A percentile compares a stretch with the other conserved stretches of the same genome.
phyloP scores from a whole-genome alignment of 2,888 invertebrate genomes.

The Nematopogon swammerdamellus region DNA sequence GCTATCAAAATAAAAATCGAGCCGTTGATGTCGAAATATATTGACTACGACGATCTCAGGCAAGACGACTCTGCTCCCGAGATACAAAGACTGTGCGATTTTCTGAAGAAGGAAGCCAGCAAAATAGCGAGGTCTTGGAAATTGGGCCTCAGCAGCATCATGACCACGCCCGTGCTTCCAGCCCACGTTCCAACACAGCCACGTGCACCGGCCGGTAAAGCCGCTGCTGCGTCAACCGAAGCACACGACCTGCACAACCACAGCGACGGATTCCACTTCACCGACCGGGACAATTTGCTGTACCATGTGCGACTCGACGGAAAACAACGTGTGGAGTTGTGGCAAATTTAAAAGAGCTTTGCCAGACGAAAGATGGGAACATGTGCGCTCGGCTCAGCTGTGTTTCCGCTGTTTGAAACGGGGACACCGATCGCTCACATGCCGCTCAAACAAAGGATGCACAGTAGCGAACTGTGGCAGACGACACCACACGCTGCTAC shows the following conservation, averaged over 20 bases:
- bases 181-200: not conserved
- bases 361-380: not conserved
- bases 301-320: not conserved
- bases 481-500: conserved; percentile 6
- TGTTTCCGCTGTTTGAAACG: conserved; percentile 6
- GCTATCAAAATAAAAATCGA: not conserved
- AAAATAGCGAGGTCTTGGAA: not conserved
- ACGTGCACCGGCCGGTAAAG: not conserved
- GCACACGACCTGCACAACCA: not conserved
- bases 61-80: not conserved
- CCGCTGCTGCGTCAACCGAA: not conserved
- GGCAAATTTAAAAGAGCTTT: not conserved
- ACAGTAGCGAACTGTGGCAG: conserved; percentile 3
- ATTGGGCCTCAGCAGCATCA: too few species aligned
- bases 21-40: not conserved
- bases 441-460: conserved; percentile 3
- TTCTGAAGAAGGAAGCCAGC: not conserved
- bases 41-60: not conserved
- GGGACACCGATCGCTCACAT: conserved; percentile 1
- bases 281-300: not conserved
- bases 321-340: not conserved
- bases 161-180: not conserved
- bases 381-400: not conserved
- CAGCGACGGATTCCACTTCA: not conserved
- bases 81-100: not conserved